These are phyloP conservation scores for Taxidea taxus DNA, from an alignment of 2,113 vertebrate genomes.

Conservation along the genomic window DNA sequence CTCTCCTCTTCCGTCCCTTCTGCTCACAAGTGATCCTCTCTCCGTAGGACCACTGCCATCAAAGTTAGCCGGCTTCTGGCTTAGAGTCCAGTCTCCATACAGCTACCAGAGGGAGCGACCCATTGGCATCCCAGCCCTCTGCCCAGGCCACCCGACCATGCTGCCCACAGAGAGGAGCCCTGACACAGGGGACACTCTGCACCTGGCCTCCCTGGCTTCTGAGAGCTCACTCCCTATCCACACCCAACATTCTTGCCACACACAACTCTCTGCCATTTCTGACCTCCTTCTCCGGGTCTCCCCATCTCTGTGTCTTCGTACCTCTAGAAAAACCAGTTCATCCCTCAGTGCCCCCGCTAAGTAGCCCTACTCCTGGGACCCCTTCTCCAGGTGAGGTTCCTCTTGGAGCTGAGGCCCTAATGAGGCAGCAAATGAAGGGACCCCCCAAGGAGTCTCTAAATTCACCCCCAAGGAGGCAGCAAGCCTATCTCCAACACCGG, in stretches of 20 bases:
- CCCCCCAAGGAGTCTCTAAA: not conserved
- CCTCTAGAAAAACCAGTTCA: not conserved
- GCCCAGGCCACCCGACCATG: not conserved
- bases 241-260: not conserved
- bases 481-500: not conserved
- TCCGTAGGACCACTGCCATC: not conserved
- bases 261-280: not conserved
- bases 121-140: not conserved
- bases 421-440: not conserved
- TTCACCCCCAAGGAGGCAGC: not conserved
- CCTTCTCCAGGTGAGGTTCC: not conserved
- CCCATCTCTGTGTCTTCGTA: not conserved
- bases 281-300: not conserved
- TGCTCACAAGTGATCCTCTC: not conserved
- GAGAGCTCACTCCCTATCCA: not conserved
- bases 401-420: not conserved
- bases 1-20: not conserved
- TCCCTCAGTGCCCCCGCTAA: not conserved
- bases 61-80: not conserved
- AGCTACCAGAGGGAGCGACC: not conserved
- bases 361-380: not conserved
- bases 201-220: not conserved
- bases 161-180: not conserved
- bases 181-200: rapidly evolving
- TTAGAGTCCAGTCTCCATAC: not conserved